These are phyloP conservation scores for Ethmia dodecea DNA, from an alignment of 2,888 invertebrate genomes.

Conservation along the genomic window DNA sequence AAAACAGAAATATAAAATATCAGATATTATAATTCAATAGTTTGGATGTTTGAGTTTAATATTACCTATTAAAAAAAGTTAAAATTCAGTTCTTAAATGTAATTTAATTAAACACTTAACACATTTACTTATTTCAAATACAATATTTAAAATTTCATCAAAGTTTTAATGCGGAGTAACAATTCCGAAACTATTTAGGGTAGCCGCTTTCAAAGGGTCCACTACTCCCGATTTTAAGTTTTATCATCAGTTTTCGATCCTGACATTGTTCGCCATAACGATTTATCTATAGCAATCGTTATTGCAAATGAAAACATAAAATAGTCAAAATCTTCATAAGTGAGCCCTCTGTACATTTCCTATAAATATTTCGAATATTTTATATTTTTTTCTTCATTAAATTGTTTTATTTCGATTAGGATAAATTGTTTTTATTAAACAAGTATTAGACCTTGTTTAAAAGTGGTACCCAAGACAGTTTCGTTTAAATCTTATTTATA, in stretches of 20 bases:
- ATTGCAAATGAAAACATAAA: slow-evolving; percentile 42
- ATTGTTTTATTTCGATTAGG: slow-evolving; percentile 11
- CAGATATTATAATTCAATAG: neutral
- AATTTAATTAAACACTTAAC: slow-evolving; percentile 50
- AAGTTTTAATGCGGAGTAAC: slow-evolving; percentile 51
- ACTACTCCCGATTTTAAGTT: neutral
- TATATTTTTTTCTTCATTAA: slow-evolving; percentile 29
- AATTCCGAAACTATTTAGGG: slow-evolving; percentile 13
- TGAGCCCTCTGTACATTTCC: slow-evolving; percentile 50
- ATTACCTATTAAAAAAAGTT: slow-evolving; percentile 43
- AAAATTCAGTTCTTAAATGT: slow-evolving; percentile 34
- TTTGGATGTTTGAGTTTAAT: slow-evolving; percentile 22
- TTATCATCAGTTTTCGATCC: neutral
- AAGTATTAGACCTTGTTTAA: too few relatives aligned
- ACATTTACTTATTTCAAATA: slow-evolving; percentile 50
- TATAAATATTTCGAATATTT: slow-evolving; percentile 41
- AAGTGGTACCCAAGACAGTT: slow-evolving; percentile 26
- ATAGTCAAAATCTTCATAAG: slow-evolving; percentile 41
- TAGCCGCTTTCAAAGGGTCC: neutral
- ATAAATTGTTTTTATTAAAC: slow-evolving; percentile 14
- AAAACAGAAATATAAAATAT: slow-evolving; percentile 24
- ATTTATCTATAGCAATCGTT: slow-evolving; percentile 19
- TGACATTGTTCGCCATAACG: slow-evolving; percentile 15
- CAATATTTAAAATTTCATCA: slow-evolving; percentile 28
- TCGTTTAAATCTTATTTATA: slow-evolving; percentile 37